phyloP scores from a whole-genome alignment of 2,113 vertebrate genomes.

The Spea bombifrons region DNA sequence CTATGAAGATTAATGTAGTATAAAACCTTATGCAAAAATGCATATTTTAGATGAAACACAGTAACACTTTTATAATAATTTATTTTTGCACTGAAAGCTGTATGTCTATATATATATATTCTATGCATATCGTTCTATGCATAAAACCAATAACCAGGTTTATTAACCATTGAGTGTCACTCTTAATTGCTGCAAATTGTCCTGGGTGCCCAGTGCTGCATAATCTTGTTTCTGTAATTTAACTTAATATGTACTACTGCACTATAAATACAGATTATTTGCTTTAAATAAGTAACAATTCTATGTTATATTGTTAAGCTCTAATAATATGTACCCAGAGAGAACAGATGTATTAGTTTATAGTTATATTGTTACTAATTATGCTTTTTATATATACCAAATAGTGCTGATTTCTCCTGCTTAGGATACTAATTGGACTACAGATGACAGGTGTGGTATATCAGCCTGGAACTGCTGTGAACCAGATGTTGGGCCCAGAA shows the following conservation, averaged over 20 bases:
- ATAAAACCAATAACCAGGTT: background rate
- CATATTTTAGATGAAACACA: too few species aligned
- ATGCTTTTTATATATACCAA: conserved; percentile 4
- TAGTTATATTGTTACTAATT: conserved; percentile 4
- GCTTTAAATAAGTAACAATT: background rate
- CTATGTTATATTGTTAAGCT: background rate
- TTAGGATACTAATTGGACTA: background rate
- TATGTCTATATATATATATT: too few species aligned
- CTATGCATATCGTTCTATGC: background rate
- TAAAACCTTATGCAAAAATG: too few species aligned
- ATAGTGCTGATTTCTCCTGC: background rate
- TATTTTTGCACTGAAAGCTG: too few species aligned
- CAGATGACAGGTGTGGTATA: conserved; percentile 4
- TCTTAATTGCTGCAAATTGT: background rate
- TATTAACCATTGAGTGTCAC: background rate
- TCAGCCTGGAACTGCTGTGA: background rate
- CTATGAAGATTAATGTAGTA: too few species aligned
- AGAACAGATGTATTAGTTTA: conserved; percentile 3
- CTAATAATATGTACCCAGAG: background rate
- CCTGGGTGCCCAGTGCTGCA: background rate
- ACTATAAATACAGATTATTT: background rate
- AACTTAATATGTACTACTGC: background rate
- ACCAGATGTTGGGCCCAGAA: background rate
- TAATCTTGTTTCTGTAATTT: background rate
- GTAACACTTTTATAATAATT: too few species aligned